Base-by-base conservation (phyloP, 2,113 vertebrate species). In the Lucifuga dentata region DNA sequence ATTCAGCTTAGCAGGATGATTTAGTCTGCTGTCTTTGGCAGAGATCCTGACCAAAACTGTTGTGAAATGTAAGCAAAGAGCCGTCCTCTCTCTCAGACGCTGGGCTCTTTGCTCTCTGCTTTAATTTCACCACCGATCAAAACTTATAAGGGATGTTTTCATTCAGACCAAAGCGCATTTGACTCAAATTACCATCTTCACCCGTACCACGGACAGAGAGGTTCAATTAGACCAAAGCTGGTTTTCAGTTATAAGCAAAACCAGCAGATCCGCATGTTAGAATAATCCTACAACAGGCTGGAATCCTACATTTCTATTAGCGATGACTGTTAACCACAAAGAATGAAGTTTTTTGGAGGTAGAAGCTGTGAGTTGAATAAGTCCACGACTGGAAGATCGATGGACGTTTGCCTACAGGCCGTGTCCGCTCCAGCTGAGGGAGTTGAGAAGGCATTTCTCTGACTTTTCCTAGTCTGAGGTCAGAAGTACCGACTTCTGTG, bases 381-480 rank as follows among this genome's bases (percentile, higher is more conserved):
- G 35, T 10, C 38, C 52, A 45, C 26, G 26, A 29, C n/a, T 29
- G 44, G 11, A 17, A 20, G 66, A 78, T 87, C 79, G 17, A 87
- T 86, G 74, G 29, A 3, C 68, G 70, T 44, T 64, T 69, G 58
- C 55, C 86, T 74, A 35, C 8, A 19, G 74, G 71, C 76, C 8
- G 45, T 39, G 66, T 81, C 73, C 80, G 69, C 78, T 83, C 71
- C 11, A 16, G n/a, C n/a, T n/a, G n/a, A n/a, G n/a, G n/a, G n/a
- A n/a, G n/a, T n/a, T n/a, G n/a, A n/a, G n/a, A n/a, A n/a, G n/a
- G n/a, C n/a, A n/a, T n/a, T n/a, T n/a, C n/a, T n/a, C n/a, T n/a
- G n/a, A n/a, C n/a, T n/a, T n/a, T n/a, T n/a, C n/a, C n/a, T n/a
- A n/a, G n/a, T n/a, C n/a, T n/a, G n/a, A n/a, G n/a, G n/a, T n/a